Conservation (phyloP, 2,888 invertebrate genomes). For the Pegoplata infirma region DNA sequence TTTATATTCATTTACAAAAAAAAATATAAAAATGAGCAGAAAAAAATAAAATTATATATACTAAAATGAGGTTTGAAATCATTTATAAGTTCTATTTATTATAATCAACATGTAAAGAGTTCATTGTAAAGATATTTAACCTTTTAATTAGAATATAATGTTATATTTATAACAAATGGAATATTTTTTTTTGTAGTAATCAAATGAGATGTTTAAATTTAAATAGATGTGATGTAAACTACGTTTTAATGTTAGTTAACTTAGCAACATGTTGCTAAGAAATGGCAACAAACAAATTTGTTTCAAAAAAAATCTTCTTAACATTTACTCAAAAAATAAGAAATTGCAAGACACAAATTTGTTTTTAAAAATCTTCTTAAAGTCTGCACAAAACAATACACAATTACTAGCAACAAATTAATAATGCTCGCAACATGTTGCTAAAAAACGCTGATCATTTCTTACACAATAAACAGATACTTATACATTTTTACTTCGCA, state of each 20-base stretch:
- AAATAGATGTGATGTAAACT: not conserved
- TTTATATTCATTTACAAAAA: conserved; percentile 52
- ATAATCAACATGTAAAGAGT: conserved; percentile 66
- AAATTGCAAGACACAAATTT: no score
- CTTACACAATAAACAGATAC: no score
- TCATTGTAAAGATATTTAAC: conserved; percentile 76
- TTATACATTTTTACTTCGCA: no score
- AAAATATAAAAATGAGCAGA: not conserved
- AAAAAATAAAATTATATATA: no score
- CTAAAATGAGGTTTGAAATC: conserved; percentile 1
- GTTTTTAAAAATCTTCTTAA: no score
- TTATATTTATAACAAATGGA: conserved; percentile 1
- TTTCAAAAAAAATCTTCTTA: no score
- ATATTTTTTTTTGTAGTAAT: not conserved
- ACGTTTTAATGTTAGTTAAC: not conserved
- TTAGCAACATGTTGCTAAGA: not conserved
- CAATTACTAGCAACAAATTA: no score
- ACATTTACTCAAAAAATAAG: no score
- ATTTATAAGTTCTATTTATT: conserved; percentile 16
- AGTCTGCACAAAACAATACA: no score
- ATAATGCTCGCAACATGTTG: no score
- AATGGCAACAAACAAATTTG: no score
- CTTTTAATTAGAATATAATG: conserved; percentile 72
- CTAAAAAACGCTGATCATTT: no score
- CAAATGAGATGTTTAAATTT: not conserved